Base-by-base conservation (phyloP, 2,888 invertebrate genomes). In the Acanthosepion lycidas region DNA sequence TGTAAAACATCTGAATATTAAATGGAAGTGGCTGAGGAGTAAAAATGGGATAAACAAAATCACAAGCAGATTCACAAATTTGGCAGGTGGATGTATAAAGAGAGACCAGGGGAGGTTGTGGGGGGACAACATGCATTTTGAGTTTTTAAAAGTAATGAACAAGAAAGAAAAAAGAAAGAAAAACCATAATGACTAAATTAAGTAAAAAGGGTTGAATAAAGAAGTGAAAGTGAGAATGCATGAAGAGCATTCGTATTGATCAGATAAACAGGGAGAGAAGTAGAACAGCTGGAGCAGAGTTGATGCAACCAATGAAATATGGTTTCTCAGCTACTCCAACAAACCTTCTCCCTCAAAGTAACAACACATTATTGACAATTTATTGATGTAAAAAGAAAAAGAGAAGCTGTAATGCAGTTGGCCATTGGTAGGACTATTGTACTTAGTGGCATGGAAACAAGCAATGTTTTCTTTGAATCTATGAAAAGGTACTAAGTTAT, bases 171-270 rank as follows among this genome's bases (percentile, higher is more conserved):
- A 64, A 23, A 64, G 26, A 78, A n/a, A 78, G 12, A 78, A n/a
- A 12, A 15, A 78, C 4, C 9, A 78, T 3, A n/a, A 33, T 78
- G 8, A n/a, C 20, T 0, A 33, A n/a, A 78, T n/a, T n/a, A 78
- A 15, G n/a, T 15, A n/a, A 78, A 78, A 33, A 33, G 20, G 20
- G 9, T 78, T n/a, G 78, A 78, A 78, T 78, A 9, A n/a, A 1
- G 78, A 78, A n/a, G n/a, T 33, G n/a, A n/a, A 78, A 78, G 78
- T 78, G 78, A 78, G n/a, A n/a, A n/a, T 78, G n/a, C 78, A 78
- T 78, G n/a, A 33, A n/a, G 15, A 15, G n/a, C 33, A n/a, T 78
- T 78, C 6, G 18, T 78, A 78, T 78, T 18, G 78, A 78, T 78
- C n/a, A 0, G 78, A 78, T 15, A 78, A n/a, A 33, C 18, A 33